Conservation (phyloP, 1,140 invertebrate genomes). For the Drosophila truncata region DNA sequence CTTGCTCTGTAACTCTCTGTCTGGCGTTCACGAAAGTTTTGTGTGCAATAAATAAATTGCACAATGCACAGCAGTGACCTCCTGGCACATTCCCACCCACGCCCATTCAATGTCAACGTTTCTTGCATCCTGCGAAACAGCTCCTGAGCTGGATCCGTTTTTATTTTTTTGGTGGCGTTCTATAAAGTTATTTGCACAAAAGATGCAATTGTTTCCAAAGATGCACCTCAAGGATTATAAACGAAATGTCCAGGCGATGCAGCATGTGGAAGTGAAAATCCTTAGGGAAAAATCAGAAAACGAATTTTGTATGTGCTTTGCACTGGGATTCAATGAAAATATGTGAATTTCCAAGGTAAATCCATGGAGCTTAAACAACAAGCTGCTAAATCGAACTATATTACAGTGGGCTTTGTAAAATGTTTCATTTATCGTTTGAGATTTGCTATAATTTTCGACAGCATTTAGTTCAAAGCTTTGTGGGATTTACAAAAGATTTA, state of each 20-base stretch:
- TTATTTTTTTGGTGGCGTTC: conserved; percentile 29
- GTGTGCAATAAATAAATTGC: conserved; percentile 79
- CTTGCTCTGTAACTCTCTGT: background rate
- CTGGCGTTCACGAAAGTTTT: conserved; percentile 46
- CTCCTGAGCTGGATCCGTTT: conserved; percentile 18
- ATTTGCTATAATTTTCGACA: background rate
- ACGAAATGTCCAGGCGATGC: conserved; percentile 49
- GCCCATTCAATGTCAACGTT: conserved; percentile 59
- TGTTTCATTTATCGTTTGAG: background rate
- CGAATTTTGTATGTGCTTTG: conserved; percentile 39
- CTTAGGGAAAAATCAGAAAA: conserved; percentile 7
- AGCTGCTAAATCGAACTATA: conserved; percentile 3
- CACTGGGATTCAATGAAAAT: background rate
- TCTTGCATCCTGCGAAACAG: conserved; percentile 21
- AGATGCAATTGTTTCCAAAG: conserved; percentile 79
- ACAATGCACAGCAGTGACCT: conserved; percentile 72
- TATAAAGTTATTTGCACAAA: conserved; percentile 81
- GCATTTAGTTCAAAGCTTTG: background rate
- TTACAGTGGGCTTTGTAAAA: background rate
- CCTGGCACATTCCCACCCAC: conserved; percentile 18
- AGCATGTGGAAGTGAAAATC: conserved; percentile 34
- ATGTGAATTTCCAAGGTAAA: background rate
- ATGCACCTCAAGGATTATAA: conserved; percentile 62
- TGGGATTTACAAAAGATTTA: background rate
- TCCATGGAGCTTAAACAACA: background rate